phyloP scores from a whole-genome alignment of 2,888 invertebrate genomes.

The Magallana nippona region DNA sequence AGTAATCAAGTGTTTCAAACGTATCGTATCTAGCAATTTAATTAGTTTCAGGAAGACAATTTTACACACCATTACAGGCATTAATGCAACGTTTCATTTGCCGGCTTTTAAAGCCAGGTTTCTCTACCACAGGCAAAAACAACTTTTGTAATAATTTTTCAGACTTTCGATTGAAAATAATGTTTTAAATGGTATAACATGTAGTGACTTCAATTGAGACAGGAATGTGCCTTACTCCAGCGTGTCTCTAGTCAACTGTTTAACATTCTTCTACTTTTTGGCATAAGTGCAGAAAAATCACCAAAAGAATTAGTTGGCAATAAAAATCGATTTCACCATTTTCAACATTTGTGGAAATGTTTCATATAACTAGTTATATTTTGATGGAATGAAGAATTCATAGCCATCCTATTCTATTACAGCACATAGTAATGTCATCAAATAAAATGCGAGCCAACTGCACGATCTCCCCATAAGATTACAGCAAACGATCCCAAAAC shows the following conservation, averaged over 20 bases:
- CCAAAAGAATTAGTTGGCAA: not conserved
- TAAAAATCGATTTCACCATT: not conserved
- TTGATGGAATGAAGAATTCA: not conserved
- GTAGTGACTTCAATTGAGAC: not conserved
- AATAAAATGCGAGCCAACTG: conserved; percentile 25
- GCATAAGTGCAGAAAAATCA: not conserved
- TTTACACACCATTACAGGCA: conserved; percentile 19
- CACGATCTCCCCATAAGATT: conserved; percentile 39
- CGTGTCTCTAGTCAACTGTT: not conserved
- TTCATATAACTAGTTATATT: too few species aligned
- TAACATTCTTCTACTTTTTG: not conserved
- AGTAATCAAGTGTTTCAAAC: conserved; percentile 32
- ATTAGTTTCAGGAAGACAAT: conserved; percentile 32
- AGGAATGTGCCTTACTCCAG: not conserved
- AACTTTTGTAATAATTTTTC: not conserved
- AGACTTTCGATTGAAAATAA: not conserved
- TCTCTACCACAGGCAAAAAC: conserved; percentile 8
- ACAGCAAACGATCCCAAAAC: conserved; percentile 38
- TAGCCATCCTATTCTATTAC: not conserved
- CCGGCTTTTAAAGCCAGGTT: not conserved
- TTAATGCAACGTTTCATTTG: conserved; percentile 23
- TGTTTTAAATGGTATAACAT: not conserved
- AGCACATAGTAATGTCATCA: not conserved
- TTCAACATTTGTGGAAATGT: too few species aligned
- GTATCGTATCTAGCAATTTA: conserved; percentile 27